These are phyloP conservation scores for Microhierax caerulescens DNA, from an alignment of 2,797 vertebrate genomes.

Conservation along the genomic window DNA sequence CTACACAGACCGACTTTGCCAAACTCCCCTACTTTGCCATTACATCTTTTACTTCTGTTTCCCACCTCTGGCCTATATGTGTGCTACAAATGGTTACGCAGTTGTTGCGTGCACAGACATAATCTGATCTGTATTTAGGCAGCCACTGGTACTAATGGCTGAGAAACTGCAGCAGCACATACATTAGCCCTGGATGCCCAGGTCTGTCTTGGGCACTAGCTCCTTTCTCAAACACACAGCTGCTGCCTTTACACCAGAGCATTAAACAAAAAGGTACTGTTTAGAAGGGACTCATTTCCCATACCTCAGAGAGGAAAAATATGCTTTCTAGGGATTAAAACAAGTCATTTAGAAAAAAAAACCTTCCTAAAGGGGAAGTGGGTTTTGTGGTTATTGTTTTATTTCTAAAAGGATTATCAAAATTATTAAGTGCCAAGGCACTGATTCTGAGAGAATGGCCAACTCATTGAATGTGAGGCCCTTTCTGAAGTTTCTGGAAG, in stretches of 20 bases:
- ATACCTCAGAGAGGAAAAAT: neutral
- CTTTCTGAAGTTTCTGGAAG: neutral
- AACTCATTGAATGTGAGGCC: accelerated
- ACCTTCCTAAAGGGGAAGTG: neutral
- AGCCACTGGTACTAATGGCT: neutral
- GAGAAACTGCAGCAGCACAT: neutral
- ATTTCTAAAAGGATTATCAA: neutral
- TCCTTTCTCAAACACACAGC: neutral
- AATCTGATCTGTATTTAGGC: neutral
- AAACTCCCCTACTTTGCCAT: neutral
- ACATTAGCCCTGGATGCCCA: neutral
- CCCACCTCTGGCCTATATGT: neutral
- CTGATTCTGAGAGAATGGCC: neutral
- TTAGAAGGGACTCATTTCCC: neutral
- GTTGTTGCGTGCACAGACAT: accelerated
- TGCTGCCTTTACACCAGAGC: neutral
- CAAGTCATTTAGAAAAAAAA: neutral
- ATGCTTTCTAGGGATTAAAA: neutral
- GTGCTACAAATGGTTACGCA: neutral
- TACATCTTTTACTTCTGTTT: neutral
- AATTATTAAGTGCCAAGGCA: neutral
- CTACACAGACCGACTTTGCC: neutral
- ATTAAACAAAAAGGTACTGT: neutral
- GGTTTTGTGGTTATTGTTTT: neutral
- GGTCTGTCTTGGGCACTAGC: neutral